Conservation (phyloP, 2,888 invertebrate genomes). For the Athalia circularis region DNA sequence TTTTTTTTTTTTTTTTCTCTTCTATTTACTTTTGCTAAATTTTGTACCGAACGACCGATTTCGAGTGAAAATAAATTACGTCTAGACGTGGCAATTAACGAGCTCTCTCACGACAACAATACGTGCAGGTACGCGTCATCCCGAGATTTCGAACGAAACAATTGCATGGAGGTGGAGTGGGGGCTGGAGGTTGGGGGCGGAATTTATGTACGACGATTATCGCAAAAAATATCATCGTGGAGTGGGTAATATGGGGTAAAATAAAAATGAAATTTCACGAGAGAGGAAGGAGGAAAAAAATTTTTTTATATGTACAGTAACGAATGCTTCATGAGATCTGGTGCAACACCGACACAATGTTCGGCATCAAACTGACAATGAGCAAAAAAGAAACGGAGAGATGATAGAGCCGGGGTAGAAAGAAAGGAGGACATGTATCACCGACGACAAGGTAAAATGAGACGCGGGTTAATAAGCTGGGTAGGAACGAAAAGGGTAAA, state of each 20-base stretch:
- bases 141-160: slow-evolving; percentile 7
- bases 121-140: neutral
- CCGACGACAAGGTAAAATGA: slow-evolving; percentile 8
- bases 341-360: slow-evolving; percentile 13
- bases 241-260: neutral
- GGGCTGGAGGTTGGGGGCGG: neutral
- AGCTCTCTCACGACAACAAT: slow-evolving; percentile 12
- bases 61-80: slow-evolving; percentile 23
- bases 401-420: neutral
- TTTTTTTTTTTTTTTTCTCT: slow-evolving; percentile 1
- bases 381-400: neutral
- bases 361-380: slow-evolving; percentile 11
- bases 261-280: slow-evolving; percentile 25
- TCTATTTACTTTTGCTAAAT: neutral
- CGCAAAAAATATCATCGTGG: neutral
- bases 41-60: neutral
- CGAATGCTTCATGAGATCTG: slow-evolving; percentile 33
- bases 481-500: neutral
- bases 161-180: neutral
- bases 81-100: slow-evolving; percentile 38
- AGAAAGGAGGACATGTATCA: slow-evolving; percentile 23
- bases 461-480: slow-evolving; percentile 2
- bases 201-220: neutral
- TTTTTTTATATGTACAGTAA: neutral
- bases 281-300: neutral